Evolutionary conservation across 2,888 invertebrate genomes (phyloP).

Genomic region (Drosophila fulvimacula): DNA sequence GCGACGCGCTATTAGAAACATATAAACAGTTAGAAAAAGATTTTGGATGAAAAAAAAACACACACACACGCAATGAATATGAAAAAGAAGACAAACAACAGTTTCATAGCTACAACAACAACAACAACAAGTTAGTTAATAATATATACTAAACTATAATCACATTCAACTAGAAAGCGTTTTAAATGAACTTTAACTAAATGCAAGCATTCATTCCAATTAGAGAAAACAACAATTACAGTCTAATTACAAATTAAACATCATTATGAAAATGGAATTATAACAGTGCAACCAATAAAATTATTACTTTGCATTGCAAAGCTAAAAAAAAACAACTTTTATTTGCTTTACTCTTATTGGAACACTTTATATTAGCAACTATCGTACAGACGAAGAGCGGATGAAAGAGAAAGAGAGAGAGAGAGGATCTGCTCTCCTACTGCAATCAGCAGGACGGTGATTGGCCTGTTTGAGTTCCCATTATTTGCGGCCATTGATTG

Average conservation of each 20-base stretch:
- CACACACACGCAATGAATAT: background rate
- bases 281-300: constrained; percentile 47
- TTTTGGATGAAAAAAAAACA: background rate
- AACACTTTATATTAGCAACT: too few relatives aligned
- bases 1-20: constrained; percentile 15
- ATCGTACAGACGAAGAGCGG: too few relatives aligned
- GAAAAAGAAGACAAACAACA: background rate
- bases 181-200: constrained; percentile 13
- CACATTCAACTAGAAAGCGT: constrained; percentile 14
- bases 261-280: constrained; percentile 46
- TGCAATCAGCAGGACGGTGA: too few relatives aligned
- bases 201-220: constrained; percentile 5
- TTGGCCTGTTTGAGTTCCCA: too few relatives aligned
- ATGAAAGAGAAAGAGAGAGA: too few relatives aligned
- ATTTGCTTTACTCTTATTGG: background rate
- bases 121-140: constrained; percentile 15
- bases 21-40: constrained; percentile 6
- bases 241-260: constrained; percentile 46
- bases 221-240: constrained; percentile 17
- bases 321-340: constrained; percentile 23
- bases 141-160: constrained; percentile 22
- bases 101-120: constrained; percentile 6
- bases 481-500: too few relatives aligned
- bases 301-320: constrained; percentile 61
- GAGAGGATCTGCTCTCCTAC: too few relatives aligned